Base-by-base conservation (phyloP, 2,888 invertebrate species). In the Caenorhabditis zanzibari region DNA sequence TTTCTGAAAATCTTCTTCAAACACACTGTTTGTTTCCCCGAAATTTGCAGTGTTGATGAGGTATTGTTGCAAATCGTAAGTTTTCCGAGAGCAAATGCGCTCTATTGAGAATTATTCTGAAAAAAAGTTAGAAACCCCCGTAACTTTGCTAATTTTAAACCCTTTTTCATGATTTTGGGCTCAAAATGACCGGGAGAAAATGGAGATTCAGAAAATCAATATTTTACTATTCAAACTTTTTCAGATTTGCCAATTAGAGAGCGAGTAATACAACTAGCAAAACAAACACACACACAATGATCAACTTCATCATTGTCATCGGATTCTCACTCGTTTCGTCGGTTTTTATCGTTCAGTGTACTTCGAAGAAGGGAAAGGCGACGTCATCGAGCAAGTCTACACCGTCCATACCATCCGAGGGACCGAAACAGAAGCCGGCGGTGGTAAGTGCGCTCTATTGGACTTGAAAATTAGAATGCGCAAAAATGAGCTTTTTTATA, bases 11-110 rank as follows among this genome's bases (percentile, higher is more conserved):
- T n/a, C 16, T 28, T 16, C 32, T 56, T 24, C 19, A 58, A n/a
- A 58, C 16, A 22, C 12, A 24, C 6, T 56, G 9, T 56, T 56
- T 28, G 10, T 56, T 16, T 56, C 26, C 38, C 38, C 12, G 12
- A 19, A 58, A 58, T 54, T 26, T 54, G 9, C 22, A 9, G 24
- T 54, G 54, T 54, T 54, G 54, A 32, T 19, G 32, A 35, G 58
- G 58, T 58, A 35, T 32, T 58, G 58, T 58, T 58, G 58, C 35
- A 58, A 58, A 58, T 58, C 58, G 58, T 58, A 14, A 56, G 56
- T 56, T 56, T 26, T 32, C 5, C 7, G 32, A 32, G 7, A 32
- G 32, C 32, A 58, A 28, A n/a, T 9, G 52, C 24, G 52, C 52
- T 52, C 52, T 52, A 52, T 19, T 52, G 19, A 52, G 4, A 52